A percentile compares a stretch with the other conserved stretches of the same genome.
phyloP scores from a whole-genome alignment of 2,797 vertebrate species.

The Odontamblyopus rebecca region DNA sequence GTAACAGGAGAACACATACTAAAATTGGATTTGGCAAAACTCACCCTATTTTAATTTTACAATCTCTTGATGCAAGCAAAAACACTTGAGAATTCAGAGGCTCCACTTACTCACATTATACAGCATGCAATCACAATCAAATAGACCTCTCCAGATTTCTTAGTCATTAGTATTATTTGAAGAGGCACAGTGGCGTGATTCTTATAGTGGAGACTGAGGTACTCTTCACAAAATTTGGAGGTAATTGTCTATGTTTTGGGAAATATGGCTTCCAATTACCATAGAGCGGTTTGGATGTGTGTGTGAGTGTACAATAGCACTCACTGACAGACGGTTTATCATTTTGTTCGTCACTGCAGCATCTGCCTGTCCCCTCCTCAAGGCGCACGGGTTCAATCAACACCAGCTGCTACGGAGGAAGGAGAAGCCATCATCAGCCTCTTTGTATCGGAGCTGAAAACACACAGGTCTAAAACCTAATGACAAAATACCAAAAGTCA shows the following conservation, averaged over 20 bases:
- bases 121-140: conserved; percentile 22
- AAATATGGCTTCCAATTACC: conserved; percentile 50
- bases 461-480: conserved; percentile 6
- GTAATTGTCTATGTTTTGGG: conserved; percentile 48
- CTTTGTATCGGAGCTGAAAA: conserved; percentile 29
- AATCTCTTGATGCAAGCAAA: conserved; percentile 8
- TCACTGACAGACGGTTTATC: conserved; percentile 62
- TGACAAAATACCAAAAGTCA: background rate
- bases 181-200: conserved; percentile 14
- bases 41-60: conserved; percentile 9
- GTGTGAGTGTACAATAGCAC: conserved; percentile 32
- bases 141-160: conserved; percentile 31
- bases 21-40: background rate
- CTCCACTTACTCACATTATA: conserved; percentile 21
- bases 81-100: conserved; percentile 18
- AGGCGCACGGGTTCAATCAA: conserved; percentile 47
- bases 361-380: conserved; percentile 58
- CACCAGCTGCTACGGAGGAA: conserved; percentile 55
- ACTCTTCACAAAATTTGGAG: conserved; percentile 24
- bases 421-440: conserved; percentile 18
- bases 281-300: conserved; percentile 1
- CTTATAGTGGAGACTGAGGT: conserved; percentile 22
- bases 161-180: conserved; percentile 19
- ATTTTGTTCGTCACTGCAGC: conserved; percentile 60
- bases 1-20: background rate